Conservation (phyloP, 2,888 invertebrate genomes). For the Zhuqinia jingwanae region DNA sequence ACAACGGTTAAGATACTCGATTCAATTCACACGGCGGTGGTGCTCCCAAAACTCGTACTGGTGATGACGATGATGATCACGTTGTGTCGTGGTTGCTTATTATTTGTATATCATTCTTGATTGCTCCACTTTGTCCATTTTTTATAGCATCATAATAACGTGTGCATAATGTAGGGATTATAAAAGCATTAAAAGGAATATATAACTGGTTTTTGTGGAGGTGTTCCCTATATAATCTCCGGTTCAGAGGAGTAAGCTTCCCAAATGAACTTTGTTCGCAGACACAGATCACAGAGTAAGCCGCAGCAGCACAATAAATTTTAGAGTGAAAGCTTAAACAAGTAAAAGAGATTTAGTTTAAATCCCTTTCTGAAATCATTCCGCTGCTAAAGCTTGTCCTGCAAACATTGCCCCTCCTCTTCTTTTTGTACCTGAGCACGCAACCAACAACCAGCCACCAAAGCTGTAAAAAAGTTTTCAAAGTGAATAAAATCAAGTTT, state of each 20-base stretch:
- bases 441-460: too few species aligned
- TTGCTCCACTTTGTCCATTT: too few species aligned
- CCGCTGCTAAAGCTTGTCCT: constrained; percentile 32
- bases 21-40: too few species aligned
- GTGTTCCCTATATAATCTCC: constrained; percentile 29
- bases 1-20: too few species aligned
- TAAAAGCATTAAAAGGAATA: constrained; percentile 8
- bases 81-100: too few species aligned
- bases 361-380: constrained; percentile 39
- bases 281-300: background rate
- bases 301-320: background rate
- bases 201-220: constrained; percentile 27
- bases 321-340: background rate
- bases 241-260: background rate
- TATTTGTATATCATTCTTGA: too few species aligned
- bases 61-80: background rate
- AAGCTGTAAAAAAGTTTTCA: background rate
- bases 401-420: background rate
- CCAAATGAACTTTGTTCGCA: background rate
- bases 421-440: background rate
- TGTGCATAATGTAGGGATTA: background rate
- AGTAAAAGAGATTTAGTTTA: constrained; percentile 13
- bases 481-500: too few species aligned
- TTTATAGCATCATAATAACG: too few species aligned
- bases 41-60: too few species aligned